phyloP scores from a whole-genome alignment of 2,797 vertebrate species.

The Melanogrammus aeglefinus region DNA sequence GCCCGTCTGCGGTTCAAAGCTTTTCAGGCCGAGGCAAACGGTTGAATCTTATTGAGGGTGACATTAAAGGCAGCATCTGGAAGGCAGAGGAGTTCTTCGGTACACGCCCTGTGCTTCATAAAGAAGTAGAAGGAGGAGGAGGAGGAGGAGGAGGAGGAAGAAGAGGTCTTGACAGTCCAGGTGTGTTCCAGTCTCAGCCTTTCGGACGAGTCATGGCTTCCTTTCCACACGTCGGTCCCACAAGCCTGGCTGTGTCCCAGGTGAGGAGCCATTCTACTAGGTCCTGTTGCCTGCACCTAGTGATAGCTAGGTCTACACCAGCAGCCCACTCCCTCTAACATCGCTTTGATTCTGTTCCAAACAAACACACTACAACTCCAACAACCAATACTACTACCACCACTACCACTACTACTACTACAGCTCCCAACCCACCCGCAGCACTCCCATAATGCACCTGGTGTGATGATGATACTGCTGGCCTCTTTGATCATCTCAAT shows the following conservation, averaged over 20 bases:
- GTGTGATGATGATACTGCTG: slow-evolving; percentile 75
- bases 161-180: slow-evolving; percentile 11
- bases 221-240: slow-evolving; percentile 11
- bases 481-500: slow-evolving; percentile 77
- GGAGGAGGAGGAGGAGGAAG: neutral
- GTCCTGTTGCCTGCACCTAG: neutral
- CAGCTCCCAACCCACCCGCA: neutral
- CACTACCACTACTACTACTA: neutral
- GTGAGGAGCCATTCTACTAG: neutral
- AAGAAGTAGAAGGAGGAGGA: neutral
- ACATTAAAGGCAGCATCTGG: slow-evolving; percentile 39
- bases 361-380: neutral
- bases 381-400: no score
- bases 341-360: neutral
- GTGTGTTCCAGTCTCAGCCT: slow-evolving; percentile 13
- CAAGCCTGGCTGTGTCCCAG: neutral
- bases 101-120: slow-evolving; percentile 2
- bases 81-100: slow-evolving; percentile 7
- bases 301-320: no score
- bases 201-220: slow-evolving; percentile 32
- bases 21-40: slow-evolving; percentile 22
- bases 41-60: slow-evolving; percentile 24
- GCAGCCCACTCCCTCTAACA: neutral
- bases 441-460: slow-evolving; percentile 50
- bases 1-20: slow-evolving; percentile 15